Evolutionary conservation across 2,113 vertebrate species (phyloP).

Genomic region (Vanacampus margaritifer): DNA sequence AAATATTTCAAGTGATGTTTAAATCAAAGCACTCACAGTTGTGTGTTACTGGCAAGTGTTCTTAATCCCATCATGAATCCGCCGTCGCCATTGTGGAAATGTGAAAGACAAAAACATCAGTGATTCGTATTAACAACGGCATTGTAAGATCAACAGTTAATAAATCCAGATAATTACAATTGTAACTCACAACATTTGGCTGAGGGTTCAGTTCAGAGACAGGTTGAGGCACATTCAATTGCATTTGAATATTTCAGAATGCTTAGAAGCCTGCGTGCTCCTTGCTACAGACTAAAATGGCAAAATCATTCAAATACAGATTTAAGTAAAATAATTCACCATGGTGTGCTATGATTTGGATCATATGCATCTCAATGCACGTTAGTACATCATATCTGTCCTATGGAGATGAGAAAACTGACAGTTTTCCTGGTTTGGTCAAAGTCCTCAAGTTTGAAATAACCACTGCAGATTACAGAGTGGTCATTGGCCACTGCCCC

Average conservation of each 20-base stretch:
- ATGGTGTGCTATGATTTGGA: neutral
- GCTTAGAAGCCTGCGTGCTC: slow-evolving; percentile 12
- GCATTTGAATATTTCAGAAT: no score
- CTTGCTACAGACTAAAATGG: slow-evolving; percentile 11
- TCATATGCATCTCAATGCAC: no score
- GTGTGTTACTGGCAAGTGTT: neutral
- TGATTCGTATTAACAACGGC: neutral
- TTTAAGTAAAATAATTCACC: neutral
- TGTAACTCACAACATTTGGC: no score
- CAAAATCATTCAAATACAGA: neutral
- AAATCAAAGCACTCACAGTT: slow-evolving; percentile 1
- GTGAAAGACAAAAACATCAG: neutral
- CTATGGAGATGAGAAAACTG: no score
- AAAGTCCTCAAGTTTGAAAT: no score
- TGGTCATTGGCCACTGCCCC: no score
- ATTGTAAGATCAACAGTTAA: neutral
- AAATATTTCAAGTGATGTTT: neutral
- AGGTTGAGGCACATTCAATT: no score
- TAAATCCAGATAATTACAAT: neutral
- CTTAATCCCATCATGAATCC: neutral
- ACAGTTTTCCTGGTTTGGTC: no score
- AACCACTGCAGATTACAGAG: no score
- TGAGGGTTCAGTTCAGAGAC: no score
- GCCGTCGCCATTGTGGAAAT: neutral
- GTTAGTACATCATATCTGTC: no score